A percentile compares a stretch with the other conserved stretches of the same genome.
phyloP scores from a whole-genome alignment of 2,113 vertebrate species.

The Corvus hawaiiensis region DNA sequence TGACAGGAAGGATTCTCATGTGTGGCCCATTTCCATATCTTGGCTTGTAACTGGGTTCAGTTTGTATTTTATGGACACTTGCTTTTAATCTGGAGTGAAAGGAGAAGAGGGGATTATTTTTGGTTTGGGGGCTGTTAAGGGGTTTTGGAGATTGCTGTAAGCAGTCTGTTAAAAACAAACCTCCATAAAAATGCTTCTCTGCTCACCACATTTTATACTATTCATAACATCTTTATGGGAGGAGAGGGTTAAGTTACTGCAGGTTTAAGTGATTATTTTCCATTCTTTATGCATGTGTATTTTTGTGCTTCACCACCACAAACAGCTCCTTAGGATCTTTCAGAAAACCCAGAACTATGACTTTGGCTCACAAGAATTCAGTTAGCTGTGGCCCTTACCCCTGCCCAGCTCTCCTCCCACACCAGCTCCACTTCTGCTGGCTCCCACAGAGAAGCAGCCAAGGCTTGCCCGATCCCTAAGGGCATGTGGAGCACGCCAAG shows the following conservation, averaged over 20 bases:
- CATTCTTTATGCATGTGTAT: neutral
- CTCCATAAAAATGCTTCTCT: constrained; percentile 4
- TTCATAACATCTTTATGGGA: constrained; percentile 17
- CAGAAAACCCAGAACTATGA: neutral
- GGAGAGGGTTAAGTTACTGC: constrained; percentile 17
- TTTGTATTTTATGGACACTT: constrained; percentile 30
- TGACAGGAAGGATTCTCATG: constrained; percentile 58
- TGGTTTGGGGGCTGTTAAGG: neutral
- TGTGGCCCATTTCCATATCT: constrained; percentile 58
- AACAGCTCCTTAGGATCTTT: neutral
- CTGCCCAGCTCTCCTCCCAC: neutral
- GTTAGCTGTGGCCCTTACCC: neutral
- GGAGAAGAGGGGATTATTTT: constrained; percentile 39
- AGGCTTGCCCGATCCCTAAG: neutral
- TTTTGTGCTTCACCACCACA: neutral
- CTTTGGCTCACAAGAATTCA: neutral
- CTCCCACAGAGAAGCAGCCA: neutral
- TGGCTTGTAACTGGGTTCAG: constrained; percentile 7
- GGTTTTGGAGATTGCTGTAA: constrained; percentile 17
- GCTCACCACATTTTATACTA: neutral
- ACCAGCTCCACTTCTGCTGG: neutral
- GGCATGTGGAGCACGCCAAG: accelerated
- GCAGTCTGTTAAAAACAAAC: constrained; percentile 39
- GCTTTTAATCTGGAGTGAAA: constrained; percentile 49
- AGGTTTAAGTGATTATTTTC: constrained; percentile 30